Evolutionary conservation across 1,140 invertebrate genomes (phyloP).

Genomic region (Andrena cerasifolii): DNA sequence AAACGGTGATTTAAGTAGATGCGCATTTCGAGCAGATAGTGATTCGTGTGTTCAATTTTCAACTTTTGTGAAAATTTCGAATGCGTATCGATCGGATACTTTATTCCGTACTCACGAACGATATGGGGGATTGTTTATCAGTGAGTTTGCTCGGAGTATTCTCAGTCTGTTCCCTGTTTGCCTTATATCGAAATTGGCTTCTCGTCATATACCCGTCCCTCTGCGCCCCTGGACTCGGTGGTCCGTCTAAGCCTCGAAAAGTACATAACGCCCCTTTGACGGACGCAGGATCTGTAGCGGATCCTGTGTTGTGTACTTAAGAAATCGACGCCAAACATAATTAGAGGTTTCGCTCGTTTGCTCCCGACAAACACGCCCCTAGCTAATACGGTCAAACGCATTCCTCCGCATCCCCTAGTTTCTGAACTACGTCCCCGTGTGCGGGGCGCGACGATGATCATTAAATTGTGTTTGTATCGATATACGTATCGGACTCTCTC

Average conservation of each 20-base stretch:
- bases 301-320: slow-evolving; percentile 71
- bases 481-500: neutral
- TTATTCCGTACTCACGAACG: neutral
- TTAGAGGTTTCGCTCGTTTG: slow-evolving; percentile 78
- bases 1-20: neutral
- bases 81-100: neutral
- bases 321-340: slow-evolving; percentile 80
- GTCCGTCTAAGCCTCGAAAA: slow-evolving; percentile 41
- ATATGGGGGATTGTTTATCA: neutral
- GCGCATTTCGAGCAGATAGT: neutral
- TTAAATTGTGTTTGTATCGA: slow-evolving; percentile 16
- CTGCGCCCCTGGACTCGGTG: slow-evolving; percentile 4
- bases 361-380: slow-evolving; percentile 69
- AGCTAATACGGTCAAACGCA: slow-evolving; percentile 73
- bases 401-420: slow-evolving; percentile 28
- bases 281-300: slow-evolving; percentile 58
- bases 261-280: slow-evolving; percentile 69
- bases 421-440: slow-evolving; percentile 3
- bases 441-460: neutral
- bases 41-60: neutral
- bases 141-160: neutral
- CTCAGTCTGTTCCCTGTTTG: neutral
- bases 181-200: slow-evolving; percentile 49
- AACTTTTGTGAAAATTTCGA: neutral
- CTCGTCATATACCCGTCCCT: slow-evolving; percentile 18